Base-by-base conservation (phyloP, 1,140 invertebrate species). In the Drosophila micromelanica region DNA sequence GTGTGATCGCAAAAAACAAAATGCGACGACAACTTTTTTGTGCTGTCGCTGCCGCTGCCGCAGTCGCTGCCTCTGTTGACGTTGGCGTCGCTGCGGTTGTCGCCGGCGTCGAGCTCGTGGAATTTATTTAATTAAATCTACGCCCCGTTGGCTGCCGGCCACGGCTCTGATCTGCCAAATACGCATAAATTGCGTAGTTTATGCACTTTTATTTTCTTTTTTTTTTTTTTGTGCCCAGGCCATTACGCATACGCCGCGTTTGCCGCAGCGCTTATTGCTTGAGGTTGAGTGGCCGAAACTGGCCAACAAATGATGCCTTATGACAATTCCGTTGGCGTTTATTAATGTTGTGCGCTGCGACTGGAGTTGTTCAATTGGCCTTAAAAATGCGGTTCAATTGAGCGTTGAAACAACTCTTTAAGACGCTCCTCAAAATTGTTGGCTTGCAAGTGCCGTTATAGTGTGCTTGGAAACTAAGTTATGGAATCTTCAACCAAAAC, bases 81-180 rank as follows among this genome's bases (percentile, higher is more conserved):
- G 27, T 6, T 27, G 27, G 5, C 27, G 20, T 2, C 20, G 20
- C 20, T 23, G 20, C 20, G 20, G 20, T 23, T 23, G 76, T 64
- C 30, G 64, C 35, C 51, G 59, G 72, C 76, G 42, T 74, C 56
- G 71, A 52, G 76, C 68, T 79, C 72, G 74, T 77, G 79, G 79
- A 90, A 91, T 90, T 90, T 90, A 90, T 90, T 90, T 90, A 90
- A 90, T 90, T 90, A 90, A 90, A 89, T 89, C 76, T 84, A 89
- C 84, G 84, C 82, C 82, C 82, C 82, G 84, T 86, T 79, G 84
- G 62, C 84, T 72, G 70, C 76, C 80, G 60, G 67, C 55, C 60
- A 17, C 48, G 13, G 51, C 60, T 67, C 67, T 67, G 63, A 65
- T 69, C 64, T 54, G 62, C 70, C 63, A 80, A 81, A 80, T 80